Evolutionary conservation across 2,888 invertebrate species (phyloP).

Genomic region (Augiades crinisus): DNA sequence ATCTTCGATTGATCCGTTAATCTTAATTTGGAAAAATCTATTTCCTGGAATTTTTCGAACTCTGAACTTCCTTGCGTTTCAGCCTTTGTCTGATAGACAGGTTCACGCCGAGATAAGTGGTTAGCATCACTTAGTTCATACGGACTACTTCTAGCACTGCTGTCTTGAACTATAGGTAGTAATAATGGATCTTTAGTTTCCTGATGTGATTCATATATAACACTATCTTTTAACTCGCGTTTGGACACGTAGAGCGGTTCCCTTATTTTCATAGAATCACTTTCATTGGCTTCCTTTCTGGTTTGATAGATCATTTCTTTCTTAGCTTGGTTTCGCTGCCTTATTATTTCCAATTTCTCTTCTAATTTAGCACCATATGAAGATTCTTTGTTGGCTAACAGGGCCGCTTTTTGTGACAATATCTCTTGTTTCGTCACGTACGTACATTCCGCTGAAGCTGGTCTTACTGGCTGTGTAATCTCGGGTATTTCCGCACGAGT

Average conservation of each 20-base stretch:
- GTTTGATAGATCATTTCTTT: conserved; percentile 78
- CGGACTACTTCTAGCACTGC: conserved; percentile 68
- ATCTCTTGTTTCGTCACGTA: conserved; percentile 78
- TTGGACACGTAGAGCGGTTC: conserved; percentile 77
- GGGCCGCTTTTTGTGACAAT: conserved; percentile 72
- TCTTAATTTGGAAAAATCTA: conserved; percentile 75
- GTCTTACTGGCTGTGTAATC: conserved; percentile 53
- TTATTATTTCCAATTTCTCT: conserved; percentile 76
- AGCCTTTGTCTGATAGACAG: conserved; percentile 68
- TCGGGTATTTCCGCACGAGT: conserved; percentile 57
- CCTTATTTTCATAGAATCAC: conserved; percentile 66
- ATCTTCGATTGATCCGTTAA: conserved; percentile 69
- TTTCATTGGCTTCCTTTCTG: conserved; percentile 72
- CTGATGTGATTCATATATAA: conserved; percentile 77
- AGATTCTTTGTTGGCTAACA: conserved; percentile 69
- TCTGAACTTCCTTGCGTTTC: conserved; percentile 52
- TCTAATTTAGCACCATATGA: conserved; percentile 61
- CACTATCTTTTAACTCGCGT: conserved; percentile 72
- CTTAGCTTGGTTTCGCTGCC: conserved; percentile 77
- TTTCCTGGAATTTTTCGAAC: conserved; percentile 67
- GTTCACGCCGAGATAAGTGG: conserved; percentile 73
- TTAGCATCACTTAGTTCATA: conserved; percentile 76
- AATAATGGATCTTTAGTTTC: conserved; percentile 60
- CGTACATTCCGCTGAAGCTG: conserved; percentile 72
- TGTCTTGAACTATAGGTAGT: conserved; percentile 44